These are phyloP conservation scores for Apodemia zela DNA, from an alignment of 2,888 invertebrate genomes.

Conservation along the genomic window DNA sequence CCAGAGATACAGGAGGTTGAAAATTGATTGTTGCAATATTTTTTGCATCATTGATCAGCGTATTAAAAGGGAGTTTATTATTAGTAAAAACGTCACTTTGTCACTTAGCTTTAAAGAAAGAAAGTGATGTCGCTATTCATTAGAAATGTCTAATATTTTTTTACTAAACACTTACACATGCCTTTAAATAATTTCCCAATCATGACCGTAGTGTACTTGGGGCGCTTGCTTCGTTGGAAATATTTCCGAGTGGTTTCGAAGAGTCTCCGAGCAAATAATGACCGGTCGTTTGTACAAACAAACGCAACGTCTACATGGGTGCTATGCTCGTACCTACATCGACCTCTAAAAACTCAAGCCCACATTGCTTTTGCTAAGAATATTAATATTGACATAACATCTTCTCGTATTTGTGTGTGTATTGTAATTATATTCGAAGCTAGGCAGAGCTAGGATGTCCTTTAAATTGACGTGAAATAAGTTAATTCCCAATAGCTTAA, in stretches of 20 bases:
- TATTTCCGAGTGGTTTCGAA: constrained; percentile 69
- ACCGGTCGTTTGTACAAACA: constrained; percentile 74
- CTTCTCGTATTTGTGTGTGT: constrained; percentile 55
- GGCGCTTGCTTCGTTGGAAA: constrained; percentile 37
- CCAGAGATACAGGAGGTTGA: too few species aligned
- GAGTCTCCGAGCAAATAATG: constrained; percentile 69
- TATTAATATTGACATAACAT: constrained; percentile 63
- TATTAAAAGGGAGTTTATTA: too few species aligned
- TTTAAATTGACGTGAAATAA: too few species aligned
- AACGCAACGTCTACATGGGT: constrained; percentile 39
- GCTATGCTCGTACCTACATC: constrained; percentile 33
- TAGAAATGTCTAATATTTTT: neutral
- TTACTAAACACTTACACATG: neutral
- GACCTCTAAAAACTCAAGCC: constrained; percentile 47
- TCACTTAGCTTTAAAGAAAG: neutral
- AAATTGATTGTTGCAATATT: too few species aligned
- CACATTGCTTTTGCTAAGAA: constrained; percentile 50
- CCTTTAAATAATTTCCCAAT: constrained; percentile 11
- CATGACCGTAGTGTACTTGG: constrained; percentile 8
- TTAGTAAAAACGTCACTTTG: too few species aligned
- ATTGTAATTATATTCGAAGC: constrained; percentile 50
- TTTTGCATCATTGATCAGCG: too few species aligned
- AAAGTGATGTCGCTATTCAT: neutral
- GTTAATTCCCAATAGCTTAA: too few species aligned
- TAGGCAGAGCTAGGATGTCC: constrained; percentile 12